These are phyloP conservation scores for Xiphophorus birchmanni DNA, from an alignment of 2,797 vertebrate species.

Conservation along the genomic window DNA sequence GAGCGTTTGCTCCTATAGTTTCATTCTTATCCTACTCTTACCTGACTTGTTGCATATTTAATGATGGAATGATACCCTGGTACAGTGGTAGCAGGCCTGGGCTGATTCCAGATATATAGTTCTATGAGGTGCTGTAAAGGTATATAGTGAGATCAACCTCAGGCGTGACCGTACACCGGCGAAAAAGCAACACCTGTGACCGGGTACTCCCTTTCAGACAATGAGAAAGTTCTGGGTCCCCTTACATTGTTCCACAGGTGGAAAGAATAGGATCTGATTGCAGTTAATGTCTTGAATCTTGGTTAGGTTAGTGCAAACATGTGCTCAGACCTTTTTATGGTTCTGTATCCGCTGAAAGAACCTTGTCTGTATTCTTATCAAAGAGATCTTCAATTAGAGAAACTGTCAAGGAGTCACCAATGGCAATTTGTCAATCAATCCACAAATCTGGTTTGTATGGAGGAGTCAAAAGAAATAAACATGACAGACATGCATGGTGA, in stretches of 20 bases:
- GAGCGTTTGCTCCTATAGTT: conserved; percentile 23
- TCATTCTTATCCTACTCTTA: conserved; percentile 29
- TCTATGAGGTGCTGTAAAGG: conserved; percentile 37
- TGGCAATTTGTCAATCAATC: not conserved
- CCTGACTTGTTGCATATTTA: conserved; percentile 37
- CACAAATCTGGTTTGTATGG: not conserved
- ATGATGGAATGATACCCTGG: conserved; percentile 22
- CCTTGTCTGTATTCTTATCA: not conserved
- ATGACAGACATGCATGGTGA: not conserved
- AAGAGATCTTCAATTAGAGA: not conserved
- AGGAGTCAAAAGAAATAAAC: not conserved
- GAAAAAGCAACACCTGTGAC: conserved; percentile 44
- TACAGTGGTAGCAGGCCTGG: not conserved
- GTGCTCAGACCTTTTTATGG: not conserved
- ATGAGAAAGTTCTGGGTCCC: conserved; percentile 36
- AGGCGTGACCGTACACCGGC: conserved; percentile 28
- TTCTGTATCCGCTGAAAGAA: conserved; percentile 2
- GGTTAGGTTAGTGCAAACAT: conserved; percentile 7
- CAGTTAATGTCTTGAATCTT: conserved; percentile 35
- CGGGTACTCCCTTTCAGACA: conserved; percentile 24
- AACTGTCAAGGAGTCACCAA: not conserved
- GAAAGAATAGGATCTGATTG: conserved; percentile 45
- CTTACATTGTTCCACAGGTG: conserved; percentile 46
- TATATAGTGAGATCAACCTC: conserved; percentile 26
- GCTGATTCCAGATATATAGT: conserved; percentile 30